Evolutionary conservation across 2,797 vertebrate species (phyloP).

Genomic region (Orestias chungarensis): DNA sequence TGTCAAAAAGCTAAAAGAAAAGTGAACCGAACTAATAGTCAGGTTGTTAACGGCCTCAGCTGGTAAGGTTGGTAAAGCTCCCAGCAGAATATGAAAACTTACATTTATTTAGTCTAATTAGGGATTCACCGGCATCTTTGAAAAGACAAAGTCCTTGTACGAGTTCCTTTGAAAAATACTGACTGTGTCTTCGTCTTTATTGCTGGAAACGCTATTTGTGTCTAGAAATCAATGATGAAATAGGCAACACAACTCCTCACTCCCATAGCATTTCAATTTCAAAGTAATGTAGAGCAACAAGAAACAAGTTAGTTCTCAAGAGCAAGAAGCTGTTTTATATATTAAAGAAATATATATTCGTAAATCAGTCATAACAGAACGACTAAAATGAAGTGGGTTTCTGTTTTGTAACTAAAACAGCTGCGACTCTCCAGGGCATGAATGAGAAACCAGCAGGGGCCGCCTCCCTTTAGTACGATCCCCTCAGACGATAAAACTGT

Average conservation of each 20-base stretch:
- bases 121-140: background rate
- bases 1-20: background rate
- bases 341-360: background rate
- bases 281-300: conserved; percentile 8
- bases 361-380: background rate
- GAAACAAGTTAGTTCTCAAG: conserved; percentile 6
- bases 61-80: background rate
- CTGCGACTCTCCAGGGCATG: background rate
- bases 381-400: background rate
- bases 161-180: conserved; percentile 1
- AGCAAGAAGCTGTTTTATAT: conserved; percentile 11
- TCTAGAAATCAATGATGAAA: background rate
- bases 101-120: background rate
- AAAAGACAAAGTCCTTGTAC: conserved; percentile 6
- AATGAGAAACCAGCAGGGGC: background rate
- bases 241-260: background rate
- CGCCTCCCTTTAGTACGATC: background rate
- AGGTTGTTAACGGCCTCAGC: background rate
- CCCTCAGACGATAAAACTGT: too few species aligned
- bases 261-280: conserved; percentile 8
- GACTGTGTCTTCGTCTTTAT: background rate
- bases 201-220: background rate
- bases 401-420: background rate
- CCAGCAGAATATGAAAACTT: background rate
- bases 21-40: too few species aligned